Conservation (phyloP, 2,888 invertebrate genomes). For the Hypomecis atomaria region DNA sequence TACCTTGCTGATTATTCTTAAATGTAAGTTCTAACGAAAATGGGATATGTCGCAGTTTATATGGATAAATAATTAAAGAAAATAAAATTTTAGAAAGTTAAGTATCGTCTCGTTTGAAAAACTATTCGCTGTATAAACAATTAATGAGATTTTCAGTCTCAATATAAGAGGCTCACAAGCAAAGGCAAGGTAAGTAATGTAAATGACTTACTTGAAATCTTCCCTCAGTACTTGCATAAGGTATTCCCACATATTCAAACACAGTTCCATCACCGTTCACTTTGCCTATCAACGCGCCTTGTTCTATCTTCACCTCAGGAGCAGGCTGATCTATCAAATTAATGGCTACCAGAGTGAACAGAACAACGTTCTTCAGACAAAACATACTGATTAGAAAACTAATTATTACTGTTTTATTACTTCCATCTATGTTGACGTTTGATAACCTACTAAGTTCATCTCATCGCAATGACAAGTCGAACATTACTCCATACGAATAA, state of each 20-base stretch:
- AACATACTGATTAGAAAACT: constrained; percentile 37
- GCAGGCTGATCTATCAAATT: constrained; percentile 56
- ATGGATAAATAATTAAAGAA: too few relatives aligned
- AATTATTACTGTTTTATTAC: not conserved
- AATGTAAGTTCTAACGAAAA: too few relatives aligned
- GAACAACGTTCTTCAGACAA: constrained; percentile 46
- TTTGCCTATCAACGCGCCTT: constrained; percentile 53
- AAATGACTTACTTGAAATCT: constrained; percentile 26
- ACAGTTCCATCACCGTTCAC: constrained; percentile 52
- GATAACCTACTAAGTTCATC: constrained; percentile 16
- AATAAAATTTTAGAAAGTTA: too few relatives aligned
- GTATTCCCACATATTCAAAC: constrained; percentile 58
- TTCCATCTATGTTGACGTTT: constrained; percentile 8
- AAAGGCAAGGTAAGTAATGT: too few relatives aligned
- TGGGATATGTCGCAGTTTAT: too few relatives aligned
- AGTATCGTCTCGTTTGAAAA: too few relatives aligned
- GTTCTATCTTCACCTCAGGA: constrained; percentile 54
- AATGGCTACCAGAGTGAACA: constrained; percentile 52
- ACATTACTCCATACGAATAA: too few relatives aligned
- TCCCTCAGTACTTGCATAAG: constrained; percentile 47
- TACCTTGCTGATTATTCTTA: too few relatives aligned
- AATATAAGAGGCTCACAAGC: too few relatives aligned
- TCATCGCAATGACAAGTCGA: not conserved
- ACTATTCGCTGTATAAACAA: too few relatives aligned
- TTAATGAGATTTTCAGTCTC: too few relatives aligned